These are phyloP conservation scores for Glyptemys insculpta DNA, from an alignment of 2,797 vertebrate genomes.

Conservation along the genomic window DNA sequence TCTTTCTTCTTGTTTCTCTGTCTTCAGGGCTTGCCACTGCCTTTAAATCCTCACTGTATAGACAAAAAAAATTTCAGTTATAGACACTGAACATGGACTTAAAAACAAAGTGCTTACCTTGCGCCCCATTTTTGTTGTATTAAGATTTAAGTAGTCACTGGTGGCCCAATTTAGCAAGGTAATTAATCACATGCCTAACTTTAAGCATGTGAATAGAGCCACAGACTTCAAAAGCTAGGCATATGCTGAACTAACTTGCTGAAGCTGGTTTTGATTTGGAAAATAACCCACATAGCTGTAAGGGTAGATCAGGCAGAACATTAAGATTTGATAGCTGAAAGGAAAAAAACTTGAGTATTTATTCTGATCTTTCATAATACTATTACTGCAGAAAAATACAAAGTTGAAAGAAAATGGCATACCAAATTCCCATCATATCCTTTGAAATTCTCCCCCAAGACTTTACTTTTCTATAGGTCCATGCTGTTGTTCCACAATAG, in stretches of 20 bases:
- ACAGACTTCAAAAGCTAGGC: background rate
- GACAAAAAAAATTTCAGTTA: constrained; percentile 29
- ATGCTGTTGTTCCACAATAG: rapidly evolving
- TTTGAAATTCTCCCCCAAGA: background rate
- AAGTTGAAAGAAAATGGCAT: background rate
- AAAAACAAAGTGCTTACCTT: background rate
- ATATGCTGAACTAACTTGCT: background rate
- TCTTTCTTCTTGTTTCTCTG: constrained; percentile 81
- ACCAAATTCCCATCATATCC: background rate
- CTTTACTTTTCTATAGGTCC: background rate
- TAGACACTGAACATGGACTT: background rate
- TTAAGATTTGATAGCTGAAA: background rate
- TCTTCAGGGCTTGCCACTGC: constrained; percentile 48
- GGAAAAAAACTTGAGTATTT: background rate
- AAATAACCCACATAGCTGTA: background rate
- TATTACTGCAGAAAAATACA: background rate
- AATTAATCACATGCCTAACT: background rate
- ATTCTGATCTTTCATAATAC: background rate
- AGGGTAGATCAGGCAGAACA: background rate
- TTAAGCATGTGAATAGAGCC: background rate
- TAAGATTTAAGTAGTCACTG: background rate
- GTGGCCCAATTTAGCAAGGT: background rate
- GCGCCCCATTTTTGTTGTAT: background rate
- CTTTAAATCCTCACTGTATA: constrained; percentile 84
- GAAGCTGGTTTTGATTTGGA: background rate